Percentiles rank a stretch among this genome's conserved stretches.
Conservation (phyloP, 1,140 invertebrate genomes). For the Drosophila bipectinata region DNA sequence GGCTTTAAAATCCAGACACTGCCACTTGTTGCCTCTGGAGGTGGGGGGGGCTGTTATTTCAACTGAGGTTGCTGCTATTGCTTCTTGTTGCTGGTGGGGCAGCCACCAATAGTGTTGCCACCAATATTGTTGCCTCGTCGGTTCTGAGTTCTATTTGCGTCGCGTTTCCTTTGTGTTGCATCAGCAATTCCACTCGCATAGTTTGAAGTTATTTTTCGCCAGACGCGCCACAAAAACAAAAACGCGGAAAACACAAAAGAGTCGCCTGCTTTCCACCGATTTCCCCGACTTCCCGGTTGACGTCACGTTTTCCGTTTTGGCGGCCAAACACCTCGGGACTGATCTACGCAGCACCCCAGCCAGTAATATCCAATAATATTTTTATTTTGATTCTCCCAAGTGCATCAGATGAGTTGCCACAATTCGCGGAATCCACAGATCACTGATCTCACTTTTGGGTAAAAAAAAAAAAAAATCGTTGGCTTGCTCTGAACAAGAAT, state of each 20-base stretch:
- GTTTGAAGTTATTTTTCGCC: conserved; percentile 25
- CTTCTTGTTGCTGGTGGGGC: conserved; percentile 5
- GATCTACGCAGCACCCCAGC: conserved; percentile 5
- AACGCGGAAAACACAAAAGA: conserved; percentile 6
- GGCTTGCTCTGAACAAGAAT: no score
- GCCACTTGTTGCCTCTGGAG: not conserved
- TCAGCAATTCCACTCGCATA: conserved; percentile 23
- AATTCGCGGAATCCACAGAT: not conserved
- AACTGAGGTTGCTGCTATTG: not conserved
- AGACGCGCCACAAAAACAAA: not conserved
- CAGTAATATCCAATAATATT: not conserved
- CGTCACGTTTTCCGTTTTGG: conserved; percentile 4
- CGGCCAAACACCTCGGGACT: not conserved
- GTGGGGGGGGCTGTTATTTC: not conserved
- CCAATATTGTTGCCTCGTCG: not conserved
- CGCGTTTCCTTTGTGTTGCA: not conserved
- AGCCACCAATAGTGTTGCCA: conserved; percentile 1
- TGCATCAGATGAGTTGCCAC: not conserved
- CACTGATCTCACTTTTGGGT: not conserved
- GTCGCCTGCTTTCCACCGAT: not conserved
- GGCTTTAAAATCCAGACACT: not conserved
- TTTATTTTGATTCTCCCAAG: not conserved
- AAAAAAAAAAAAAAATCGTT: conserved; percentile 4
- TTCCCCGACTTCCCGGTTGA: not conserved
- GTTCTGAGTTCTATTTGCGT: not conserved